phyloP scores from a whole-genome alignment of 2,797 vertebrate genomes.

The Erethizon dorsatum region DNA sequence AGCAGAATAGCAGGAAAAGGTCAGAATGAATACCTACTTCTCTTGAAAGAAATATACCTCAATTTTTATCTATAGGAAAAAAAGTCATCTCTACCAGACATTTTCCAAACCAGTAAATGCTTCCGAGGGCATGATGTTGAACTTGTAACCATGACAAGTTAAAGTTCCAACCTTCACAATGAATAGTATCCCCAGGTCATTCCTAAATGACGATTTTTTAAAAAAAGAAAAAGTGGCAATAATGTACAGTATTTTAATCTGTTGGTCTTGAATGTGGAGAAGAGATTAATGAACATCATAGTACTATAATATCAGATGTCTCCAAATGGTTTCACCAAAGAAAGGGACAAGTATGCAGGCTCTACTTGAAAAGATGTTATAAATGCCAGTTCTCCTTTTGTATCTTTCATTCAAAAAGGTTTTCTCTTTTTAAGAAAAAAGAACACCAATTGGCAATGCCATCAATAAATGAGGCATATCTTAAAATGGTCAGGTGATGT shows the following conservation, averaged over 20 bases:
- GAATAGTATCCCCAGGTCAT: not conserved
- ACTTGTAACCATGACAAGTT: not conserved
- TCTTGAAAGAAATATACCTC: constrained; percentile 88
- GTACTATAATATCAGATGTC: not conserved
- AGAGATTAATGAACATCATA: not conserved
- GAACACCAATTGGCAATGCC: not conserved
- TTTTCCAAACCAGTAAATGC: constrained; percentile 1
- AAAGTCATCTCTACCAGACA: not conserved
- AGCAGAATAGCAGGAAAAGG: constrained; percentile 91
- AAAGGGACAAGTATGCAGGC: not conserved
- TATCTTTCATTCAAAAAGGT: not conserved
- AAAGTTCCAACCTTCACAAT: not conserved
- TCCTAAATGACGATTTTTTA: not conserved
- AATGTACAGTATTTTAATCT: not conserved
- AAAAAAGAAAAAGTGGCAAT: not conserved
- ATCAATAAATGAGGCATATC: not conserved
- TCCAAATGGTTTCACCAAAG: not conserved
- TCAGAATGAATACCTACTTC: constrained; percentile 90
- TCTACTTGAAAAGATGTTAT: not conserved
- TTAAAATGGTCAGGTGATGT: not conserved
- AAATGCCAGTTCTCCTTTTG: not conserved
- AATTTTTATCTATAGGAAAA: constrained; percentile 76
- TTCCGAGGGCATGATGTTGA: not conserved
- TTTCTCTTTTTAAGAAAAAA: constrained; percentile 9
- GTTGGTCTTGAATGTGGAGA: not conserved